Base-by-base conservation (phyloP, 2,113 vertebrate genomes). In the Tragelaphus imberbis region DNA sequence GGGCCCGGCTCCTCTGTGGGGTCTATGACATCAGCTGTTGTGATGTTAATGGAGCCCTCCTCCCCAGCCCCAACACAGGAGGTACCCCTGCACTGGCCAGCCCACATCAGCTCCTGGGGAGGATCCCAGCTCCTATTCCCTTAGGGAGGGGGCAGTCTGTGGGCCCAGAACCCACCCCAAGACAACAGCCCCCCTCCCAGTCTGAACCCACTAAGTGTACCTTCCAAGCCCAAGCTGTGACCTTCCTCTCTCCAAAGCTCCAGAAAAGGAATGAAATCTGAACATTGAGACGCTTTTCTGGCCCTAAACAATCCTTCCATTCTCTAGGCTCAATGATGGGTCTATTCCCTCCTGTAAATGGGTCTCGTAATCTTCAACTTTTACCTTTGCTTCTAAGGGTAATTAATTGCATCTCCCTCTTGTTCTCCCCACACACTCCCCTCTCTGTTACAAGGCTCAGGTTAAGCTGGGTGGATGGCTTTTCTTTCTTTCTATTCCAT, bases 301-400 rank as follows among this genome's bases (percentile, higher is more conserved):
- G 96, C 96, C 87, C 90, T 55, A 90, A 98, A 98, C 97, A 98
- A 98, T 98, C 97, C 97, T 97, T 90, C 94, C 94, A 97, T 98
- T 98, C 98, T 98, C 97, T 97, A 80, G 96, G 97, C 91, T 98
- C 98, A 98, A 98, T 98, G 98, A 97, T 97, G 97, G 98, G 94
- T 98, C 97, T 98, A 98, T 98, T 98, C 97, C 97, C 97, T 95
- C 97, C 95, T 97, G 84, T 98, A 98, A 98, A 97, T 98, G 95
- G 98, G 98, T 96, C 98, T 98, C 91, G 85, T 93, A 96, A 98
- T 98, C 98, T 97, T 96, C 95, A 97, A 95, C 94, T 96, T 94
- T 97, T 97, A 97, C 97, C 97, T 97, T 93, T 95, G 97, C 97
- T 97, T 96, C 96, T 97, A 88, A 93, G 89, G 95, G 96, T 98